A percentile compares a stretch with the other conserved stretches of the same genome.
Evolutionary conservation across 2,888 invertebrate genomes (phyloP).

Genomic region (Microplitis deprimator): DNA sequence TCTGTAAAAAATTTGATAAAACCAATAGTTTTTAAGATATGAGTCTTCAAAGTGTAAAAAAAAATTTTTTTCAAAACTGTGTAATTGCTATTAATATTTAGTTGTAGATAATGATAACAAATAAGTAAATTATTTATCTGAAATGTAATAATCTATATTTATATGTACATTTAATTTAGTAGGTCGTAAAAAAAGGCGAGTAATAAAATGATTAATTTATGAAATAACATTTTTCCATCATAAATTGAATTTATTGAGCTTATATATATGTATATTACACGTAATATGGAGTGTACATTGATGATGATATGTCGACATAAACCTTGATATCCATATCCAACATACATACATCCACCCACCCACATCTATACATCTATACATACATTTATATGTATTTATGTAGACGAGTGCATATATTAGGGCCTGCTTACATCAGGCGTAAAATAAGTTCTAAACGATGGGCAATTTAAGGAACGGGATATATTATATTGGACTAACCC

Average conservation of each 20-base stretch:
- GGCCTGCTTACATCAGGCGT: conserved; percentile 51
- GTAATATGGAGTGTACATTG: not conserved
- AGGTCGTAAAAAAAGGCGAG: not conserved
- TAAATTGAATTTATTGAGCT: not conserved
- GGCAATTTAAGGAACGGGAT: conserved; percentile 66
- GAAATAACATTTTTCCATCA: not conserved
- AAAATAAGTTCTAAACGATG: conserved; percentile 70
- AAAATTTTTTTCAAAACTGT: no score
- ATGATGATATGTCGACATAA: conserved; percentile 2
- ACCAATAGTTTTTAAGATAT: no score
- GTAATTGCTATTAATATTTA: no score
- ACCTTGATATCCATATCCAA: not conserved
- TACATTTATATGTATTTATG: conserved; percentile 65
- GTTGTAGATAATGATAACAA: no score
- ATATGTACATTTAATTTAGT: not conserved
- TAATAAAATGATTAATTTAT: conserved; percentile 12
- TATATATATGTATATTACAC: not conserved
- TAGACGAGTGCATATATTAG: conserved; percentile 17
- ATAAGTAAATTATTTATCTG: not conserved
- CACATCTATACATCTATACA: conserved; percentile 52
- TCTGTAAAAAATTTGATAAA: no score
- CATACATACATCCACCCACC: conserved; percentile 37
- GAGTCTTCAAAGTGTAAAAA: no score
- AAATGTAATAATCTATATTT: not conserved
- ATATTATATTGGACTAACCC: not conserved